A percentile compares a stretch with the other conserved stretches of the same genome.
phyloP scores from a whole-genome alignment of 2,797 vertebrate genomes.

The Crocodylus rhombifer region DNA sequence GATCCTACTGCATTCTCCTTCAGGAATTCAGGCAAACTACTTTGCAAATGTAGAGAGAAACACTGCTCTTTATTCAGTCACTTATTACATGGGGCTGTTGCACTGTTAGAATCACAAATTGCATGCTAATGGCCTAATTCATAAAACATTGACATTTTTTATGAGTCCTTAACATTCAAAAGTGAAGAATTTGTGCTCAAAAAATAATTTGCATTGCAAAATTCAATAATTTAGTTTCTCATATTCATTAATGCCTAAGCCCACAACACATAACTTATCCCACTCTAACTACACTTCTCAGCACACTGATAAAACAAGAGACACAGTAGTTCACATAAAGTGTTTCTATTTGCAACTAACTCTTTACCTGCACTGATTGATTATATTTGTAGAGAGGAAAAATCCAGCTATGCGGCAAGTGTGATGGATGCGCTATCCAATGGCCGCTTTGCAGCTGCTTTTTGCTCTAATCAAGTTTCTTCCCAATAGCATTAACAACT shows the following conservation, averaged over 20 bases:
- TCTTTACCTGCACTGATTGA: constrained; percentile 60
- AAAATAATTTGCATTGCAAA: constrained; percentile 87
- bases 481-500: constrained; percentile 65
- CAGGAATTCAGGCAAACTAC: constrained; percentile 72
- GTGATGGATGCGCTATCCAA: constrained; percentile 57
- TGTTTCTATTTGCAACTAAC: constrained; percentile 48
- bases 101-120: constrained; percentile 83
- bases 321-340: constrained; percentile 69
- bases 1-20: constrained; percentile 37
- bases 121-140: constrained; percentile 86
- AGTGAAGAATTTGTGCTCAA: constrained; percentile 86
- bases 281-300: constrained; percentile 73
- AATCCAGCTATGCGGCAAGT: constrained; percentile 46
- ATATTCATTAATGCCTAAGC: constrained; percentile 84
- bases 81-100: constrained; percentile 74
- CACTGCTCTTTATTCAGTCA: constrained; percentile 72
- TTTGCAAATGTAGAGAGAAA: constrained; percentile 67
- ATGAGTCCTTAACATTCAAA: constrained; percentile 84
- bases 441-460: constrained; percentile 66
- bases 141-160: constrained; percentile 86
- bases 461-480: constrained; percentile 72
- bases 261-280: constrained; percentile 84
- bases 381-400: constrained; percentile 50
- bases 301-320: constrained; percentile 74
- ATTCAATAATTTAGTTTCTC: constrained; percentile 85